Percentiles rank a stretch among this genome's conserved stretches.
phyloP scores from a whole-genome alignment of 1,140 invertebrate genomes.

The Theocolax elegans region DNA sequence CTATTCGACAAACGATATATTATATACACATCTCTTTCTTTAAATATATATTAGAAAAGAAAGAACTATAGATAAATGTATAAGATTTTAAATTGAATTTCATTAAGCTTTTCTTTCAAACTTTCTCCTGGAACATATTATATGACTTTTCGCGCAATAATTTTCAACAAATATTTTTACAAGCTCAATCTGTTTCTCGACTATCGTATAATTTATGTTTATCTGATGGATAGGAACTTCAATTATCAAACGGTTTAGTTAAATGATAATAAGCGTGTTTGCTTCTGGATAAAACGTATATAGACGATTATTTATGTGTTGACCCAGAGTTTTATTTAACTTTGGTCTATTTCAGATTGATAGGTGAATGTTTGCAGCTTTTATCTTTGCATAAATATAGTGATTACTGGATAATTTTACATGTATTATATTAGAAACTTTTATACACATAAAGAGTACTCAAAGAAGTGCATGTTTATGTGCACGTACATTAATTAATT shows the following conservation, averaged over 20 bases:
- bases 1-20: too few relatives aligned
- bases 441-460: too few relatives aligned
- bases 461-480: too few relatives aligned
- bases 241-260: slow-evolving; percentile 9
- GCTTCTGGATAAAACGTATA: background rate
- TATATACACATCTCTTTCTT: too few relatives aligned
- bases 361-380: background rate
- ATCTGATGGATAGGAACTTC: background rate
- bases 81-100: background rate
- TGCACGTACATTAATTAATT: too few relatives aligned
- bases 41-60: too few relatives aligned
- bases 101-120: slow-evolving; percentile 11
- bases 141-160: background rate
- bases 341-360: background rate
- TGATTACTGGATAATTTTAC: too few relatives aligned
- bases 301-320: background rate
- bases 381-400: background rate
- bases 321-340: background rate
- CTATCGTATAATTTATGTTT: background rate
- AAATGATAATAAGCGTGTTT: background rate
- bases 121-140: slow-evolving; percentile 9
- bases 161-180: background rate
- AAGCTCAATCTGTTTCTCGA: background rate
- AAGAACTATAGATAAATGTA: background rate
- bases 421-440: too few relatives aligned